Evolutionary conservation across 2,113 vertebrate genomes (phyloP), one percentile per base, ranked within the genome.

Genomic region (Ifrita kowaldi): DNA sequence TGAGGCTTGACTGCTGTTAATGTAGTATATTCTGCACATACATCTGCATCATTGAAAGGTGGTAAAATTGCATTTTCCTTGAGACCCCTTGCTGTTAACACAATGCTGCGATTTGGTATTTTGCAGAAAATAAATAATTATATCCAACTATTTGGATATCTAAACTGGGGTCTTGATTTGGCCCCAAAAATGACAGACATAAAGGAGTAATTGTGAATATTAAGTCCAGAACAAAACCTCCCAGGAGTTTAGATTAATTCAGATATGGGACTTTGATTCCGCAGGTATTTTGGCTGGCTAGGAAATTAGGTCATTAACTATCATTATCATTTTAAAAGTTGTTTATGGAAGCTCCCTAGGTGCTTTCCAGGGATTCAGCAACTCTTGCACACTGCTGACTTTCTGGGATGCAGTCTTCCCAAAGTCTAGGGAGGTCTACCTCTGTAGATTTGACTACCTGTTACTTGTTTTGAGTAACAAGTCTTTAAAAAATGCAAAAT

Each of bases 341-440:
- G 95, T 95, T 96, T 96, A 96, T 96, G 92, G 92, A 93, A 96
- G 95, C 79, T 91, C 95, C 88, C 59, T 90, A 94, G 95, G 96
- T 94, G 96, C 93, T 96, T 96, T 96, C 92, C 96, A 96, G 95
- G 96, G 90, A 97, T 97, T 96, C 90, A 95, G 71, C 67, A 93
- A 49, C 63, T 96, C 39, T 71, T 93, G 90, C 82, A 83, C 22
- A 22, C 20, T 67, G 35, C 82, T 90, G 39, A 86, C 63, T 52
- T 59, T 50, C 63, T 70, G 33, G 18, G 81, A 85, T 85, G 35
- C 30, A 70, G 59, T 77, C 35, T 85, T 90, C 55, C n/a, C 39
- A 22, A 91, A 79, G 53, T 70, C 78, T 85, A 59, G 35, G 65
- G 44, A 79, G 59, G 55, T 93, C 67, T 95, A 57, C 11, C 27